phyloP scores from a whole-genome alignment of 1,140 invertebrate genomes.

The Nymphalis io region DNA sequence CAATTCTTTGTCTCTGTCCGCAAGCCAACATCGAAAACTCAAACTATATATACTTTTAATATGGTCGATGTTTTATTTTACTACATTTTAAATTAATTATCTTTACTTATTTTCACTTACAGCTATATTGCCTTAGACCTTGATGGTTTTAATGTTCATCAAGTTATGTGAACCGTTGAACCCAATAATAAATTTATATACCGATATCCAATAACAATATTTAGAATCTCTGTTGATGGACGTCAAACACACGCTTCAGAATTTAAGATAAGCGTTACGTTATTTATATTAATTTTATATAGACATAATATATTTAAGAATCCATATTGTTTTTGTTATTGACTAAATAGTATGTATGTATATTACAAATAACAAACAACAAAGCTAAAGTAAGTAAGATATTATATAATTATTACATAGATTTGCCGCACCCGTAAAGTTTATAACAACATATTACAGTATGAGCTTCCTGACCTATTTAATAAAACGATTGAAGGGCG shows the following conservation, averaged over 20 bases:
- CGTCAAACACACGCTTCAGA: too few species aligned
- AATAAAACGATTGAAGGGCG: constrained; percentile 2
- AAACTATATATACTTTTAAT: constrained; percentile 55
- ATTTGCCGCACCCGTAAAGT: constrained; percentile 9
- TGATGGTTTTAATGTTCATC: not conserved
- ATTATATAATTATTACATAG: constrained; percentile 3
- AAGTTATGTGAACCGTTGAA: not conserved
- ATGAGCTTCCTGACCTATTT: constrained; percentile 17
- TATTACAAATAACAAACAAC: too few species aligned
- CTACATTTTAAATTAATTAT: constrained; percentile 19
- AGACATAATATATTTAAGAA: too few species aligned
- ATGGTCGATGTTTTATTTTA: constrained; percentile 58
- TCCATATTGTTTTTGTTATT: too few species aligned
- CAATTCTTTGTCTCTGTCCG: constrained; percentile 78
- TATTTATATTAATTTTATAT: too few species aligned
- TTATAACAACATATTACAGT: constrained; percentile 10
- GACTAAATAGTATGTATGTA: too few species aligned
- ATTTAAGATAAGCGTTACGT: too few species aligned
- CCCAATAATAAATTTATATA: too few species aligned
- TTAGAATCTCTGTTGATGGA: too few species aligned
- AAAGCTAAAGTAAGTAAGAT: too few species aligned
- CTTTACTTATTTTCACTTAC: not conserved
- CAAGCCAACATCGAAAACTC: constrained; percentile 63
- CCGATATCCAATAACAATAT: too few species aligned
- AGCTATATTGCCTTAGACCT: not conserved